These are phyloP conservation scores for Planococcus citri DNA, from an alignment of 1,140 invertebrate genomes.

Conservation along the genomic window DNA sequence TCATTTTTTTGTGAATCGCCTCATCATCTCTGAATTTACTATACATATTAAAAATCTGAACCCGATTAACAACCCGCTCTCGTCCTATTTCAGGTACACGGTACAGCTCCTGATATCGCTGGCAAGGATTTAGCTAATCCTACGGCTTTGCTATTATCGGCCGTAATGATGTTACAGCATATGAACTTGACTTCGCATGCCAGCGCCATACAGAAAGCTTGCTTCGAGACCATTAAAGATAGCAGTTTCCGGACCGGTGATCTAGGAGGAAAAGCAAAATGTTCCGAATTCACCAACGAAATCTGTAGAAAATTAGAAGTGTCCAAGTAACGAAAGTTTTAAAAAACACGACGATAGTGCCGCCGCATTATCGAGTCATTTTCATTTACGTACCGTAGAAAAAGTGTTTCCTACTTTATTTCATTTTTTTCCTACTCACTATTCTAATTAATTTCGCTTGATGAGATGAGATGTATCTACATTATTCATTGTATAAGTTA, in stretches of 20 bases:
- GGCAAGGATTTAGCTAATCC: conserved; percentile 99
- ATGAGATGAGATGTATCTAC: no score
- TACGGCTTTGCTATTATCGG: conserved; percentile 89
- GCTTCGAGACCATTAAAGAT: conserved; percentile 82
- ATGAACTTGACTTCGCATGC: conserved; percentile 79
- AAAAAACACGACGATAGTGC: no score
- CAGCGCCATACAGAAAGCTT: conserved; percentile 75
- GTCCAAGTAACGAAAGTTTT: neutral
- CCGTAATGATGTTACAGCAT: conserved; percentile 97
- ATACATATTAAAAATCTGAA: no score
- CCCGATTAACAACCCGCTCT: no score
- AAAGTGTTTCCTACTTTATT: neutral
- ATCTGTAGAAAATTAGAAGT: conserved; percentile 63
- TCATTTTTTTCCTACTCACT: neutral
- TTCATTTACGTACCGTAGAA: neutral
- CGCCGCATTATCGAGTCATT: neutral
- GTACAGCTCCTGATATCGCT: conserved; percentile 98
- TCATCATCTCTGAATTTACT: no score
- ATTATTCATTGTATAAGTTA: no score
- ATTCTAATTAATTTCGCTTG: neutral
- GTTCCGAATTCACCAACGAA: conserved; percentile 94
- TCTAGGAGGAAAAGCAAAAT: conserved; percentile 88
- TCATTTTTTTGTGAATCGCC: no score
- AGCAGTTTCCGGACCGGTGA: conserved; percentile 82
- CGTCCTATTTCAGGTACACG: conserved; percentile 81